Conservation (phyloP, 1,140 invertebrate genomes). For the Drosophila sp. region DNA sequence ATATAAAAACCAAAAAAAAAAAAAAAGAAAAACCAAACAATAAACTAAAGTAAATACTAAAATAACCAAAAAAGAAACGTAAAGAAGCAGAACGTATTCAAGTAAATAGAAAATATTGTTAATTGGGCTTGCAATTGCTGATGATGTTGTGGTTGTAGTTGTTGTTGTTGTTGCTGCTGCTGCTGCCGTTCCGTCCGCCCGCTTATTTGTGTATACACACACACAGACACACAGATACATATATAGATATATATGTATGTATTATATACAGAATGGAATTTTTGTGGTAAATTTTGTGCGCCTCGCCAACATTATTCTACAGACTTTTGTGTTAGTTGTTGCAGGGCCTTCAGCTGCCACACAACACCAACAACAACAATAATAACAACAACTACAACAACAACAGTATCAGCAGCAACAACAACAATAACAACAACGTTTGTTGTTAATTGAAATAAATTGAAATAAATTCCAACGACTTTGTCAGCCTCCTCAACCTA, state of each 20-base stretch:
- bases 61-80: slow-evolving; percentile 28
- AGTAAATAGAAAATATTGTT: slow-evolving; percentile 28
- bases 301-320: slow-evolving; percentile 49
- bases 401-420: slow-evolving; percentile 5
- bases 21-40: slow-evolving; percentile 1
- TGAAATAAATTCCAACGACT: slow-evolving; percentile 75
- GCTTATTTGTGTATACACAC: slow-evolving; percentile 49
- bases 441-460: slow-evolving; percentile 81
- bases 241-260: slow-evolving; percentile 33
- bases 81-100: slow-evolving; percentile 8
- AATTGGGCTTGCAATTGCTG: slow-evolving; percentile 13
- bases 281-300: slow-evolving; percentile 68
- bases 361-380: slow-evolving; percentile 59
- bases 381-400: slow-evolving; percentile 47
- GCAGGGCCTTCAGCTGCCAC: slow-evolving; percentile 65
- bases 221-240: slow-evolving; percentile 11
- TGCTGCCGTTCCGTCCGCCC: slow-evolving; percentile 42
- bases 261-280: slow-evolving; percentile 29
- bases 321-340: slow-evolving; percentile 70
- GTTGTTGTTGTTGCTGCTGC: slow-evolving; percentile 40
- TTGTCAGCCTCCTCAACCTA: slow-evolving; percentile 25
- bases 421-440: slow-evolving; percentile 20
- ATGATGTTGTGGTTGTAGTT: slow-evolving; percentile 7
- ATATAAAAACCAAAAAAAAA: background rate
- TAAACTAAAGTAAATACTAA: slow-evolving; percentile 9